Percentiles rank a stretch among this genome's conserved stretches.
Conservation (phyloP, 1,140 invertebrate species). For the Scylla paramamosain region DNA sequence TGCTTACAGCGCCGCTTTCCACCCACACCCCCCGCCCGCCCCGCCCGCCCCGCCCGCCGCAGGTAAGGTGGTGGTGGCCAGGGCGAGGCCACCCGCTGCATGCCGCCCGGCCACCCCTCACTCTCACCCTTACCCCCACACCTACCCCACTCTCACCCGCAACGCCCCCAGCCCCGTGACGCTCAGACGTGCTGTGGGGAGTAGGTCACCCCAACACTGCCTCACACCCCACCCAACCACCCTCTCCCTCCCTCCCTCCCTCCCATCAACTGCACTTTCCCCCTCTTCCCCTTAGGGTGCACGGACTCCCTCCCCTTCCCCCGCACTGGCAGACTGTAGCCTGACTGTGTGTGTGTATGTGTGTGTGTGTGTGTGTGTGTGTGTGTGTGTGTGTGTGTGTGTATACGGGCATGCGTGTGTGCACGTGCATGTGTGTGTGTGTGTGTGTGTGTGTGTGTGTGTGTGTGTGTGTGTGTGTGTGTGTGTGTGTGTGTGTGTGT, state of each 20-base stretch:
- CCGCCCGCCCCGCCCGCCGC: background rate
- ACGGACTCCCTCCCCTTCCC: background rate
- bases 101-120: background rate
- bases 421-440: background rate
- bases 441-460: background rate
- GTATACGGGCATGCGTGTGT: too few species aligned
- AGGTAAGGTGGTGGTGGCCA: slow-evolving; percentile 7
- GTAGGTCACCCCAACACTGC: too few species aligned
- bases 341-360: background rate
- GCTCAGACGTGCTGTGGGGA: too few species aligned
- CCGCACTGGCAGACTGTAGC: background rate
- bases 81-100: background rate
- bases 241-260: too few species aligned
- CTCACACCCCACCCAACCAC: too few species aligned
- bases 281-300: background rate
- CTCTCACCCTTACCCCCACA: background rate
- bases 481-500: slow-evolving; percentile 15
- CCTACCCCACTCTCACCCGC: background rate
- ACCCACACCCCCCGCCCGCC: background rate
- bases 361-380: too few species aligned
- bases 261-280: too few species aligned
- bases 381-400: too few species aligned
- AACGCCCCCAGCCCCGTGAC: too few species aligned
- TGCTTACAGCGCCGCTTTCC: slow-evolving; percentile 54
- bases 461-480: background rate